Conservation (phyloP, 2,888 invertebrate species). For the Schrankia costaestrigalis region DNA sequence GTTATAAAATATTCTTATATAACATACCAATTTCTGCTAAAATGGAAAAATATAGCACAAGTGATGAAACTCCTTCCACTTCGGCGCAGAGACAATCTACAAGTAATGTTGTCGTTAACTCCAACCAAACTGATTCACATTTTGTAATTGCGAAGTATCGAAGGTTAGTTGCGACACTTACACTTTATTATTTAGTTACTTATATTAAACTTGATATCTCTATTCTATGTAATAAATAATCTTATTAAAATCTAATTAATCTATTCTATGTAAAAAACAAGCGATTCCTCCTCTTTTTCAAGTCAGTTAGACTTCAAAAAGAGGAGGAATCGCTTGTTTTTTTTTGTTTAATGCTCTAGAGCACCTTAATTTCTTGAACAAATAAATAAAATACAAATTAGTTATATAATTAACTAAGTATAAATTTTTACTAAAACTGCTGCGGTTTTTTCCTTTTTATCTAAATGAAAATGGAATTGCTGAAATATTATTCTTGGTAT, state of each 20-base stretch:
- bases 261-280: too few relatives aligned
- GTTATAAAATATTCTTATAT: not conserved
- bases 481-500: too few relatives aligned
- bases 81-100: constrained; percentile 22
- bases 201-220: not conserved
- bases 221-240: not conserved
- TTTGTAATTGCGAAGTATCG: constrained; percentile 56
- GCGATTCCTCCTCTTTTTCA: too few relatives aligned
- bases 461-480: too few relatives aligned
- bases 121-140: constrained; percentile 35
- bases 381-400: too few relatives aligned
- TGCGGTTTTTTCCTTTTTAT: too few relatives aligned
- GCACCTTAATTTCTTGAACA: too few relatives aligned
- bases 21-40: not conserved
- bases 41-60: constrained; percentile 35
- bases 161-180: constrained; percentile 37
- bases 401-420: too few relatives aligned
- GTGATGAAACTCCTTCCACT: constrained; percentile 24
- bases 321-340: too few relatives aligned
- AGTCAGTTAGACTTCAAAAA: too few relatives aligned
- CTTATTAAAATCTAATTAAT: not conserved
- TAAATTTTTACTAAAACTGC: too few relatives aligned
- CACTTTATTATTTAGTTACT: not conserved
- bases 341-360: too few relatives aligned
- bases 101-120: constrained; percentile 19